phyloP scores from a whole-genome alignment of 2,797 vertebrate species.

The Enteromius thamalakanensis region DNA sequence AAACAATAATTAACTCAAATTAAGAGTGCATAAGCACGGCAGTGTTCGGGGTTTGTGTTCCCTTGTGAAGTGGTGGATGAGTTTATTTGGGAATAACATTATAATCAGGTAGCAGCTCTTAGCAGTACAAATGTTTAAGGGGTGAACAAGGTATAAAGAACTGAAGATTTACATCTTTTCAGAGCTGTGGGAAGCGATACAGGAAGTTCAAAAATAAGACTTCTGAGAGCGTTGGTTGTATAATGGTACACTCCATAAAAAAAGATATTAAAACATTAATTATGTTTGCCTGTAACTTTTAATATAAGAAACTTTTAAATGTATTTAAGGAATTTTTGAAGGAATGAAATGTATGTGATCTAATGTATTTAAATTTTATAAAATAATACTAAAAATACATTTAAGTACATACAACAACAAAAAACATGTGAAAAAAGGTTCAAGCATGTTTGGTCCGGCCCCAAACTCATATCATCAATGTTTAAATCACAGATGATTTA shows the following conservation, averaged over 20 bases:
- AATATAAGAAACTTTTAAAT: not conserved
- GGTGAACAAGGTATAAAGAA: slow-evolving; percentile 31
- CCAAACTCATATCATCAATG: not conserved
- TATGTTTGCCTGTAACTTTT: not conserved
- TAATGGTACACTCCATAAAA: not conserved
- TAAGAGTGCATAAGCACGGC: slow-evolving; percentile 45
- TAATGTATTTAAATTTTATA: not conserved
- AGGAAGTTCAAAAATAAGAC: slow-evolving; percentile 17
- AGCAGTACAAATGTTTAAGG: slow-evolving; percentile 56
- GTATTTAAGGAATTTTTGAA: too few relatives aligned
- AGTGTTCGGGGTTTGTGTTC: slow-evolving; percentile 39
- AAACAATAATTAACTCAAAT: slow-evolving; percentile 57
- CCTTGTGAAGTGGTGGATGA: slow-evolving; percentile 52
- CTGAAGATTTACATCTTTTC: slow-evolving; percentile 26
- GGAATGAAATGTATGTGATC: not conserved
- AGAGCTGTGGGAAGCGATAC: slow-evolving; percentile 23
- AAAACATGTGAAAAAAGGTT: not conserved
- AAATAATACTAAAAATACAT: not conserved
- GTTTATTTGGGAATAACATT: slow-evolving; percentile 55
- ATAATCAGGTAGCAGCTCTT: slow-evolving; percentile 48
- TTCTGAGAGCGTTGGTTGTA: not conserved
- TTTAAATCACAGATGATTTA: not conserved
- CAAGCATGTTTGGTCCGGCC: not conserved
- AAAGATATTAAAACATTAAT: not conserved
- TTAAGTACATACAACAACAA: not conserved